These are phyloP conservation scores for Siniperca chuatsi DNA, from an alignment of 2,113 vertebrate genomes.

Conservation along the genomic window DNA sequence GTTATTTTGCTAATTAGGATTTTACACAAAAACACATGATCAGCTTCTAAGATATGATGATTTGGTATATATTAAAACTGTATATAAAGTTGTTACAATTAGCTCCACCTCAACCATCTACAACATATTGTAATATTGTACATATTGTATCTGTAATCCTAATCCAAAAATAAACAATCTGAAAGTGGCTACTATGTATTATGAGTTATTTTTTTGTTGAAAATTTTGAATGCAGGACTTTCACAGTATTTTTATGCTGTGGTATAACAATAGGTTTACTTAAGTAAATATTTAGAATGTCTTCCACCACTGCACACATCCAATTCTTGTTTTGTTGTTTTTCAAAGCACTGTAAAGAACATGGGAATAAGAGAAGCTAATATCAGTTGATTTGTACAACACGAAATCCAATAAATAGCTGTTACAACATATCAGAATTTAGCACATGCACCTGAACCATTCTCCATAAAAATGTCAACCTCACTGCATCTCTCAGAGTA, in stretches of 20 bases:
- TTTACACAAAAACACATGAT: neutral
- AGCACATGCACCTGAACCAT: neutral
- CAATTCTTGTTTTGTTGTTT: neutral
- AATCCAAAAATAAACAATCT: neutral
- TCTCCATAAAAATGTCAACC: neutral
- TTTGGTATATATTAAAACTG: neutral
- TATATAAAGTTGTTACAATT: neutral
- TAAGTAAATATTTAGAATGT: neutral
- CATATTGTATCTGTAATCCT: neutral
- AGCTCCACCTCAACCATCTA: neutral
- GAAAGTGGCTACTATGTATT: neutral
- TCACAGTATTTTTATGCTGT: neutral
- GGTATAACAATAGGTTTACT: neutral
- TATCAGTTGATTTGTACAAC: neutral
- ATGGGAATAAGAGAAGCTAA: neutral
- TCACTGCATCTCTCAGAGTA: neutral
- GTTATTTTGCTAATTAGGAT: neutral
- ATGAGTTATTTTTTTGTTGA: neutral
- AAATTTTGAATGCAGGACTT: neutral
- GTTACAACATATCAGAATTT: neutral
- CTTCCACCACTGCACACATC: neutral
- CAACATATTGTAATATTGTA: neutral
- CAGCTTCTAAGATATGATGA: neutral
- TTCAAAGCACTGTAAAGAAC: neutral
- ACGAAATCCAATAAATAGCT: neutral